phyloP scores from a whole-genome alignment of 2,113 vertebrate genomes.

The Indicator maculatus region DNA sequence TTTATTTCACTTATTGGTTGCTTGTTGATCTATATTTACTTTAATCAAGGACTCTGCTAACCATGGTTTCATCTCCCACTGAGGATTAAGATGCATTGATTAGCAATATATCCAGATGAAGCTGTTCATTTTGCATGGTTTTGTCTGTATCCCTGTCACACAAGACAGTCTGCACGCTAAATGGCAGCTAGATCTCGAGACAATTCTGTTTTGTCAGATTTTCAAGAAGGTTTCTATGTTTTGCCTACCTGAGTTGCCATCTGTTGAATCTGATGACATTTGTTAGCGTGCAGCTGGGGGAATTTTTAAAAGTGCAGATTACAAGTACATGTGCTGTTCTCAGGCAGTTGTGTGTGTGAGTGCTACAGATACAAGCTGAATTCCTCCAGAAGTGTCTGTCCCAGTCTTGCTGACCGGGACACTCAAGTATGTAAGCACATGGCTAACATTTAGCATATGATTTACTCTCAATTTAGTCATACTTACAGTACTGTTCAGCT shows the following conservation, averaged over 20 bases:
- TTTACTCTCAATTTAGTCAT: conserved; percentile 31
- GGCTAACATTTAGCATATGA: not conserved
- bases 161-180: conserved; percentile 21
- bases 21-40: conserved; percentile 29
- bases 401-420: conserved; percentile 18
- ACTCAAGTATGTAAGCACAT: not conserved
- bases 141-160: conserved; percentile 54
- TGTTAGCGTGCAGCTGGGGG: conserved; percentile 41
- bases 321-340: conserved; percentile 41
- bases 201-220: conserved; percentile 68
- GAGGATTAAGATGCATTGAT: conserved; percentile 37
- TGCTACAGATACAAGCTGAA: conserved; percentile 9
- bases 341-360: not conserved
- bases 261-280: conserved; percentile 70
- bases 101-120: not conserved
- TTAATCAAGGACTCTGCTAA: not conserved
- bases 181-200: conserved; percentile 68
- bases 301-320: not conserved
- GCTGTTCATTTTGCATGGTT: conserved; percentile 9
- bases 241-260: conserved; percentile 70
- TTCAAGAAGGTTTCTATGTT: conserved; percentile 63
- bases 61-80: not conserved
- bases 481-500: not conserved
- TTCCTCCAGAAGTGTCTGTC: not conserved
- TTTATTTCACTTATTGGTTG: conserved; percentile 41